phyloP scores from a whole-genome alignment of 2,888 invertebrate genomes.

The Xestia rhomboidea region DNA sequence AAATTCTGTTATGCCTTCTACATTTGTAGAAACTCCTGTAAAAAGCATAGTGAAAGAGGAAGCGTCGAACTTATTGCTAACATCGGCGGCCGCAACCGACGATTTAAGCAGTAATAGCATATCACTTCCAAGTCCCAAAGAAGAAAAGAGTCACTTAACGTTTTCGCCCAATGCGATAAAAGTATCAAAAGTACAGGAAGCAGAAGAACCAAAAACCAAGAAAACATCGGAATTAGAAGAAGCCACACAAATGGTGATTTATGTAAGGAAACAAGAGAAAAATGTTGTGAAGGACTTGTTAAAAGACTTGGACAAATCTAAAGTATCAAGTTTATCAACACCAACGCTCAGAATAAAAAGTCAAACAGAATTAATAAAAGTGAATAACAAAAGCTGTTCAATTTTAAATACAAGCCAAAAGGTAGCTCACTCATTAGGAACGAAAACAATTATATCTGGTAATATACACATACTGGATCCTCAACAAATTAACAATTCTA shows the following conservation, averaged over 20 bases:
- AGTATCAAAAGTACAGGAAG: slow-evolving; percentile 89
- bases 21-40: slow-evolving; percentile 90
- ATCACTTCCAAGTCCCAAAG: slow-evolving; percentile 91
- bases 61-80: slow-evolving; percentile 86
- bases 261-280: slow-evolving; percentile 87
- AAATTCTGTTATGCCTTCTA: slow-evolving; percentile 96
- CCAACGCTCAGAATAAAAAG: slow-evolving; percentile 87
- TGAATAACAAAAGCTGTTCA: slow-evolving; percentile 87
- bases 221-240: slow-evolving; percentile 80
- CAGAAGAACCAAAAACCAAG: slow-evolving; percentile 77
- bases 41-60: slow-evolving; percentile 88
- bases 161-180: slow-evolving; percentile 93
- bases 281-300: slow-evolving; percentile 92
- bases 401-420: slow-evolving; percentile 87
- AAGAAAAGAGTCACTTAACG: slow-evolving; percentile 93
- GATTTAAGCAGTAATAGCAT: slow-evolving; percentile 80
- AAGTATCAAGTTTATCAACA: slow-evolving; percentile 74
- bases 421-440: slow-evolving; percentile 84
- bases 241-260: slow-evolving; percentile 88
- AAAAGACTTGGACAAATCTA: slow-evolving; percentile 90
- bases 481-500: slow-evolving; percentile 83
- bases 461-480: slow-evolving; percentile 90
- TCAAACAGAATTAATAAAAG: slow-evolving; percentile 86
- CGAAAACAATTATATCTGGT: slow-evolving; percentile 89
- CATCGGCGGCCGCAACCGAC: slow-evolving; percentile 82